Evolutionary conservation across 2,797 vertebrate genomes (phyloP), one percentile per base, ranked within the genome.

Genomic region (Arnoldichthys spilopterus): DNA sequence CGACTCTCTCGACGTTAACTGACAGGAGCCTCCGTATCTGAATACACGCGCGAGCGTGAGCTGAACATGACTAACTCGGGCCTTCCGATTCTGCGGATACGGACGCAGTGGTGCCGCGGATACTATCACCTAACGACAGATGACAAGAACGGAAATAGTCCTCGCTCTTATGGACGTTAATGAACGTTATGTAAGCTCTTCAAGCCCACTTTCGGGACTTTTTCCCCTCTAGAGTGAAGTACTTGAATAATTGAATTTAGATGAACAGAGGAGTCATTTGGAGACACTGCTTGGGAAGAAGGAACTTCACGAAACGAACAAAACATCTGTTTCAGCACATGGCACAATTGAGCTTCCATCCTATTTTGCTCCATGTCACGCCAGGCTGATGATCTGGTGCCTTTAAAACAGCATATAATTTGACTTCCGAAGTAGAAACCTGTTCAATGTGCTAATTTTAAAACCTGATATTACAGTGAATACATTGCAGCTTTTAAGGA

Each of bases 171-270:
- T 62, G 4, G 28, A 20, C 59, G 18, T 62, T 62, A 62, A 34
- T 34, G 30, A 62, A 8, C 8, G 16, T 62, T 62, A 62, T 62
- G 59, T 20, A 62, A 62, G 59, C 30, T 18, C 16, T 32, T 34
- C 30, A 62, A 16, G 15, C 15, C 18, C 12, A 15, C 56, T 59
- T 28, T 37, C 8, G 34, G 0, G 12, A 3, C 5, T 56, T 56
- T 56, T 26, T 56, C 9, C 8, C 34, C 34, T 37, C 18, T 12
- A 9, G 56, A 59, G 13, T 16, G 30, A 62, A 62, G 59, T 32
- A 18, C 59, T 62, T 62, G 15, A 62, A 22, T 62, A 34, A 62
- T 62, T 62, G 16, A 62, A 62, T 62, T 18, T 34, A 62, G 26
- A 62, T 32, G 59, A 62, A 34, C 5, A 18, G 5, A 62, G 1